Base-by-base conservation (phyloP, 2,888 invertebrate genomes). In the Tetanocera ferruginea region DNA sequence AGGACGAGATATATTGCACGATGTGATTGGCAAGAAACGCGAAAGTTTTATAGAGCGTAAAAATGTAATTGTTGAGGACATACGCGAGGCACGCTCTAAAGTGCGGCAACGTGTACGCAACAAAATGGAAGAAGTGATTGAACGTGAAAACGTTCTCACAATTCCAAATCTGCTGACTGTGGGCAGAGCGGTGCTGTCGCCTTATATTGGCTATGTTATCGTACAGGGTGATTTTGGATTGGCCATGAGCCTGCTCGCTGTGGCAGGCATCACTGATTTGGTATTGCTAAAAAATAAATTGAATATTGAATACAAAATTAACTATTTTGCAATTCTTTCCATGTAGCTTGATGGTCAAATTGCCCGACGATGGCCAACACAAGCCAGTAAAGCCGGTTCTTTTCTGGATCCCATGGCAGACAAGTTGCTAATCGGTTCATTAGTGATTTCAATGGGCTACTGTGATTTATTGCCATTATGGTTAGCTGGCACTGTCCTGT, bases 351-450 rank as follows among this genome's bases (percentile, higher is more conserved):
- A 99, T 91, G 99, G 99, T 8, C 97, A 95, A 93, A 98, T 99
- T 87, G 99, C 99, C 0, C 92, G 99, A 78, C 95, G 94, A 73
- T 98, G 96, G 93, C 93, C 94, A 80, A 94, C 95, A 49, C 99
- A 99, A 89, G 94, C 96, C 31, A 96, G 98, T 37, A 96, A 96
- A 87, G 93, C 97, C 87, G 99, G 99, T 0, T 97, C 97, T 78
- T 97, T 98, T 86, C 90, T 99, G 19, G 99, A 99, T 90, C 99
- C 99, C 0, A 93, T 98, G 91, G 99, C 99, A 3, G 99, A 99
- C 89, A 99, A 99, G 91, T 91, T 98, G 52, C 91, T 99, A 2
- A 94, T 99, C 82, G 96, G 95, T 14, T 95, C 96, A 1, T 90
- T 99, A 76, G 97, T 97, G 85, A 90, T 98, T 72, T 93, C 97